Evolutionary conservation across 2,113 vertebrate species (phyloP), one percentile per base, ranked within the genome.

Genomic region (Sphaerodactylus townsendi): DNA sequence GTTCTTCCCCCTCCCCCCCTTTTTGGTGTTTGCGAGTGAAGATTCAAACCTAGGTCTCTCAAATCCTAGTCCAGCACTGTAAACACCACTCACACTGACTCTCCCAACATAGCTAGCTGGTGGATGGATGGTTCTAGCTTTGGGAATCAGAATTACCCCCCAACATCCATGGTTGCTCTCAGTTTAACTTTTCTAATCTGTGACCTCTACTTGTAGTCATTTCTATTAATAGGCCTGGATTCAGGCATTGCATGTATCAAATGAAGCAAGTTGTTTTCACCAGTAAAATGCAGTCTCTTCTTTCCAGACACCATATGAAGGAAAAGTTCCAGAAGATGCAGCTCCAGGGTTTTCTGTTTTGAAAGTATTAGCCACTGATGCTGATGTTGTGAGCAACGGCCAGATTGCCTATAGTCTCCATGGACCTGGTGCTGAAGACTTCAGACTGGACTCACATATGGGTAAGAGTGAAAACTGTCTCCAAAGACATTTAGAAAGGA

Each of bases 371-470:
- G 98, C 99, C 1, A 96, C 94, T 0, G 99, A 99, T 90, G 93
- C 97, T 0, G 99, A 99, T 0, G 71, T 96, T 0, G 98, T 98
- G 64, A 96, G 96, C 68, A 99, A 99, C 0, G 97, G 97, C 23
- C 97, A 97, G 92, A 92, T 99, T 81, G 97, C 96, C 0, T 99
- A 97, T 86, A 97, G 96, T 35, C 97, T 99, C 44, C 98, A 98
- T 0, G 99, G 99, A 0, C 97, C 96, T 0, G 95, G 97, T 0
- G 96, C 98, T 0, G 96, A 98, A 88, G 97, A 97, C 87, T 99
- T 99, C 93, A 96, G 95, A 66, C 92, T 99, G 76, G 96, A 99
- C 84, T 95, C 95, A 0, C 95, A 96, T 41, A 98, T 98, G 91
- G 99, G 99, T 99, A 93, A 88, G 93, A 91, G 10, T n/a, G 11